These are phyloP conservation scores for Neuroterus valhalla DNA, from an alignment of 1,140 invertebrate species.

Conservation along the genomic window DNA sequence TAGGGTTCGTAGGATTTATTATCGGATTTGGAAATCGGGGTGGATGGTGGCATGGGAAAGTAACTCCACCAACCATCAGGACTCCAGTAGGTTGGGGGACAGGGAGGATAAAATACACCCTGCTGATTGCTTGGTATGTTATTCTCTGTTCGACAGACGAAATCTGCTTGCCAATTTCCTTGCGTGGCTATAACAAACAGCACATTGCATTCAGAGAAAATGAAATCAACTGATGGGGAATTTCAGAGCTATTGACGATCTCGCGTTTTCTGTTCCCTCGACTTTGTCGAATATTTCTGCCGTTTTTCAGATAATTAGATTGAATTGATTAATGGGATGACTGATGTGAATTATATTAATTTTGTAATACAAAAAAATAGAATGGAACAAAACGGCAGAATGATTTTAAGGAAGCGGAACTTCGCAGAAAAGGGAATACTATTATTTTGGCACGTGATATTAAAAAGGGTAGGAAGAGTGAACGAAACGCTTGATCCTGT, in stretches of 20 bases:
- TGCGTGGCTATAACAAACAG: constrained; percentile 73
- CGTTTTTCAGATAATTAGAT: constrained; percentile 38
- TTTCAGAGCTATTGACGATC: constrained; percentile 1
- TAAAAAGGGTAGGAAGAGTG: constrained; percentile 44
- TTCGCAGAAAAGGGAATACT: neutral
- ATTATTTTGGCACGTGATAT: constrained; percentile 25
- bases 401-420: neutral
- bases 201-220: constrained; percentile 69
- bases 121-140: constrained; percentile 70
- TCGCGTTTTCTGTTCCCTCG: neutral
- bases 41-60: constrained; percentile 52
- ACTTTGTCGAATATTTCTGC: constrained; percentile 37
- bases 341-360: neutral
- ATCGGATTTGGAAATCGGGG: constrained; percentile 38
- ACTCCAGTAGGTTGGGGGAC: constrained; percentile 51
- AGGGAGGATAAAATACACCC: constrained; percentile 57
- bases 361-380: neutral
- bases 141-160: constrained; percentile 68
- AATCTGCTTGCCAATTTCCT: constrained; percentile 72
- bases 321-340: neutral
- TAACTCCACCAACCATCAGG: constrained; percentile 63
- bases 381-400: neutral
- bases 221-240: constrained; percentile 52
- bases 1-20: constrained; percentile 42
- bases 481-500: constrained; percentile 68